These are phyloP conservation scores for Brevimyrus niger DNA, from an alignment of 2,113 vertebrate species.

Conservation along the genomic window DNA sequence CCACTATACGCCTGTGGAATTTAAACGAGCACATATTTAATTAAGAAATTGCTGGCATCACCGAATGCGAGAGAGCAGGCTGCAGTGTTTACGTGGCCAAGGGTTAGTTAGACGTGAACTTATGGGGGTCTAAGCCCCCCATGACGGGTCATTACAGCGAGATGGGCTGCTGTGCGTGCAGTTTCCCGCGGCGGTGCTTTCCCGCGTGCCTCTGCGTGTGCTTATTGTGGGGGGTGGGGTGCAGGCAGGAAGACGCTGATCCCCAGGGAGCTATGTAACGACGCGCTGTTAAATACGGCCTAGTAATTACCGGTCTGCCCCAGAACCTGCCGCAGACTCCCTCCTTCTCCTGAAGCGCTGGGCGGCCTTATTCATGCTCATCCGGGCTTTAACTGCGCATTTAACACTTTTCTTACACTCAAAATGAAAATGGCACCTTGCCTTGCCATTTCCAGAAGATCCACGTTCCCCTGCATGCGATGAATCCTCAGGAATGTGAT, in stretches of 20 bases:
- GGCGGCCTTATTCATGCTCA: background rate
- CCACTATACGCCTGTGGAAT: background rate
- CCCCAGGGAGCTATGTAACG: background rate
- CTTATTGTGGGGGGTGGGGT: background rate
- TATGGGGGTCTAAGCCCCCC: background rate
- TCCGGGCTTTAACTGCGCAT: background rate
- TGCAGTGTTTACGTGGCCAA: background rate
- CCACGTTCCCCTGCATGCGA: background rate
- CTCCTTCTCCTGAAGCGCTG: background rate
- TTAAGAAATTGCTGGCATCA: background rate
- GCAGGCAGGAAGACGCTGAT: background rate
- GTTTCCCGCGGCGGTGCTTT: background rate
- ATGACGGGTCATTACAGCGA: background rate
- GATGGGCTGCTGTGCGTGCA: background rate
- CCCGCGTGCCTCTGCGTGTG: background rate
- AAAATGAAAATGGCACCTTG: background rate
- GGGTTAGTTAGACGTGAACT: background rate
- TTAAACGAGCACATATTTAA: constrained; percentile 2
- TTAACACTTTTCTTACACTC: background rate
- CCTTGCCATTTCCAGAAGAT: background rate
- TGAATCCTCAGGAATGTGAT: background rate
- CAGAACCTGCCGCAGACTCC: constrained; percentile 2
- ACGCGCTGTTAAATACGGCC: background rate
- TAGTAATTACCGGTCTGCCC: background rate
- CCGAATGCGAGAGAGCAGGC: background rate